phyloP scores from a whole-genome alignment of 2,888 invertebrate genomes.

The Drosophila rellima region DNA sequence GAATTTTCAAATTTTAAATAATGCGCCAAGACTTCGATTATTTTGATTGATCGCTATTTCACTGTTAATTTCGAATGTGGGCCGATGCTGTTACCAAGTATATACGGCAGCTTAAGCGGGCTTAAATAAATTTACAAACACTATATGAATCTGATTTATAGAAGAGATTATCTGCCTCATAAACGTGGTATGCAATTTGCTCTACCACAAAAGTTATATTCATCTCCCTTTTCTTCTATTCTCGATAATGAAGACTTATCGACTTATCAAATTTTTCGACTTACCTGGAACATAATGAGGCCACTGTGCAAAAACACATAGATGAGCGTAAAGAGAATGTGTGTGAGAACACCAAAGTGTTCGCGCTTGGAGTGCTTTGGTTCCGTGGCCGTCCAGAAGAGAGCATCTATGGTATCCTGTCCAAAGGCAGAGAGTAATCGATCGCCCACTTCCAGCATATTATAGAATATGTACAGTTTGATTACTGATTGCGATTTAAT shows the following conservation, averaged over 20 bases:
- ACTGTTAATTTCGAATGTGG: too few relatives aligned
- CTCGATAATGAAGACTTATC: too few relatives aligned
- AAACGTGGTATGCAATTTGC: too few relatives aligned
- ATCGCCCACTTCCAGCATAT: slow-evolving; percentile 99
- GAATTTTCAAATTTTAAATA: background rate
- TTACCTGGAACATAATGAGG: slow-evolving; percentile 97
- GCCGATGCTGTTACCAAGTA: too few relatives aligned
- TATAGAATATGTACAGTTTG: slow-evolving; percentile 99
- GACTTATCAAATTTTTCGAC: too few relatives aligned
- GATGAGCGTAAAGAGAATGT: slow-evolving; percentile 94
- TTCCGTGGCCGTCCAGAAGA: slow-evolving; percentile 99
- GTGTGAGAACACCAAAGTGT: slow-evolving; percentile 95
- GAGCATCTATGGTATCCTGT: slow-evolving; percentile 98
- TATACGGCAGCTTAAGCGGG: too few relatives aligned
- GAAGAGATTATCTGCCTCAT: too few relatives aligned
- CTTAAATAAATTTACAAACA: too few relatives aligned
- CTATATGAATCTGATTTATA: too few relatives aligned
- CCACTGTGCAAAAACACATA: slow-evolving; percentile 97
- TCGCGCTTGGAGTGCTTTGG: slow-evolving; percentile 93
- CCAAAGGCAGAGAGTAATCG: slow-evolving; percentile 98
- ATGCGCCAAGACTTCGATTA: background rate
- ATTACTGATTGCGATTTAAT: slow-evolving; percentile 99
- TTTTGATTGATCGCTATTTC: too few relatives aligned
- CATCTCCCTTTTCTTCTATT: too few relatives aligned
- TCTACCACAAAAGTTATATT: background rate